A percentile compares a stretch with the other conserved stretches of the same genome.
These are phyloP conservation scores for Apotomis turbidana DNA, from an alignment of 2,888 invertebrate genomes.

Conservation along the genomic window DNA sequence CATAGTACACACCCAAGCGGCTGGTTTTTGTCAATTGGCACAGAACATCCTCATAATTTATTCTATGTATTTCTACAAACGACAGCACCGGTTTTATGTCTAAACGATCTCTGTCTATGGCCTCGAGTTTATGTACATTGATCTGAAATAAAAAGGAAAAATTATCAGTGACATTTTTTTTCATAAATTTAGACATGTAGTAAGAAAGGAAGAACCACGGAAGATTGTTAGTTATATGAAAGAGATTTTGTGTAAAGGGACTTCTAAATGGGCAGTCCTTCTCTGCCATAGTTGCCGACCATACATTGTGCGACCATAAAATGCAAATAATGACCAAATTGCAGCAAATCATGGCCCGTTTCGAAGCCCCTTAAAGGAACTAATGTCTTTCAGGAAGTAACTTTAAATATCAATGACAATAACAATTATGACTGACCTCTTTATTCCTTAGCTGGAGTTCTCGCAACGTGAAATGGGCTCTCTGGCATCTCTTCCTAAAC, in stretches of 20 bases:
- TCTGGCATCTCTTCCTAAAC: constrained; percentile 72
- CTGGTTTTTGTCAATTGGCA: constrained; percentile 66
- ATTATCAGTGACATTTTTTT: too few relatives aligned
- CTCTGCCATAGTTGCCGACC: too few relatives aligned
- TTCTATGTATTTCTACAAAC: constrained; percentile 54
- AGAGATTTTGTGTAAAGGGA: too few relatives aligned
- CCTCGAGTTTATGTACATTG: constrained; percentile 55
- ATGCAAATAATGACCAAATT: too few relatives aligned
- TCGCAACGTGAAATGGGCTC: constrained; percentile 65
- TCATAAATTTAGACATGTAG: too few relatives aligned
- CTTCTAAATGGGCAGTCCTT: too few relatives aligned
- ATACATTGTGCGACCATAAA: too few relatives aligned
- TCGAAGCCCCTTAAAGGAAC: too few relatives aligned
- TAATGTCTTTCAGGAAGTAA: too few relatives aligned
- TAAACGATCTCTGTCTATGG: constrained; percentile 56
- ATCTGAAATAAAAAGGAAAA: constrained; percentile 58
- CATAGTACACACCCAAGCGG: constrained; percentile 49
- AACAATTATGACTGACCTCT: constrained; percentile 55
- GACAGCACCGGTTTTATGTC: constrained; percentile 60
- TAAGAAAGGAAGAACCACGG: too few relatives aligned
- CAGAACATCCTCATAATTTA: constrained; percentile 59
- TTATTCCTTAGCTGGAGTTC: constrained; percentile 64
- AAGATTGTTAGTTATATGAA: too few relatives aligned
- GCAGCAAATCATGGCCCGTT: too few relatives aligned
- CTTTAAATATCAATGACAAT: background rate